Evolutionary conservation across 2,113 vertebrate genomes (phyloP), one percentile per base, ranked within the genome.

Genomic region (Platichthys stellatus): DNA sequence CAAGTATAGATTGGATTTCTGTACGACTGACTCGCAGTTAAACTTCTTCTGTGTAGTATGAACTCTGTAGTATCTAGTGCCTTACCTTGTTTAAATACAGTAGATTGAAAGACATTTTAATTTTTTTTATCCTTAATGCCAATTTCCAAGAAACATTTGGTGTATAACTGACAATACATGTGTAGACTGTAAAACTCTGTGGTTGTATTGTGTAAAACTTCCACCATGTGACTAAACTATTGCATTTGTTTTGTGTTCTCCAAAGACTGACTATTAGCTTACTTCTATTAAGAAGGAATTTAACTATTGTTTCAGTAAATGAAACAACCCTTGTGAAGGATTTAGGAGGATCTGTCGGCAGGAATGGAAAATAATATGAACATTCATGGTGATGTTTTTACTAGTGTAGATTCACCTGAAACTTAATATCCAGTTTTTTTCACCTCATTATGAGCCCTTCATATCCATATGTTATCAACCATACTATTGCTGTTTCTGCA

Each of bases 1-100:
- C 24, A n/a, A 26, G 5, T 67, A 21, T 43, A 45, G 58, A 24
- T 53, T 45, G 11, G 35, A 72, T 31, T 6, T 18, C 69, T 75
- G 31, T 31, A 63, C 69, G 69, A 65, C 69, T 80, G 54, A 78
- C 72, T 47, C 59, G 10, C 40, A 17, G 59, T 59, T 14, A 43
- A 43, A 18, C 69, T 15, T 61, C 21, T 21, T 63, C 20, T 63
- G n/a, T 62, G 15, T 64, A 24, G 17, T 49, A 17, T 4, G 0
- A 17, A 18, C 17, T 73, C 40, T 43, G 61, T 85, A 79, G 72
- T 7, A 14, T 57, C 58, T 53, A 43, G 86, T 90, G 88, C 88
- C 86, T 88, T 89, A 84, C 68, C 38, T 76, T 54, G 38, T 72
- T 66, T 70, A 8, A 14, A 49, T 63, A 6, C 28, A 45, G 3